These are phyloP conservation scores for Asbolus verrucosus DNA, from an alignment of 1,140 invertebrate genomes.

Conservation along the genomic window DNA sequence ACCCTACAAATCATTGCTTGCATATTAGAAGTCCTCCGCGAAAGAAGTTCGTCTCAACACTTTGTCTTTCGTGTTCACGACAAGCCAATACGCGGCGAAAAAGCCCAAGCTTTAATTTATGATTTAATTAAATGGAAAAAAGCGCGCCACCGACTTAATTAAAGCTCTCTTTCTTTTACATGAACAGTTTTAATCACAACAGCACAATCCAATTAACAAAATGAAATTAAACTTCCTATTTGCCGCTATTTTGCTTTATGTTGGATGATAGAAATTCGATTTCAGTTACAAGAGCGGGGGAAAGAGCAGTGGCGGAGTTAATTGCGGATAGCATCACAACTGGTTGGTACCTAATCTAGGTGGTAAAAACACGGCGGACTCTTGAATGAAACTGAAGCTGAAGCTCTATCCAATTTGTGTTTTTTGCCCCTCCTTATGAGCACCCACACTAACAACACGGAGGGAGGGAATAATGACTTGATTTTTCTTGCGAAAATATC, in stretches of 20 bases:
- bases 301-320: no score
- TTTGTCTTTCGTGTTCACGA: constrained; percentile 10
- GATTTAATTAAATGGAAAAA: no score
- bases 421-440: constrained; percentile 9
- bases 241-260: constrained; percentile 6
- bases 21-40: no score
- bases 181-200: no score
- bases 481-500: neutral
- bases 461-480: constrained; percentile 1
- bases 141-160: no score
- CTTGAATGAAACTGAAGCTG: constrained; percentile 13
- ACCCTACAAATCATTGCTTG: constrained; percentile 17
- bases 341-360: constrained; percentile 2
- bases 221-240: no score
- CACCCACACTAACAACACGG: no score
- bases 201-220: no score
- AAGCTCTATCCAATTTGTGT: neutral
- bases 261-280: constrained; percentile 6
- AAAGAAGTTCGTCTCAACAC: constrained; percentile 29
- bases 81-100: no score
- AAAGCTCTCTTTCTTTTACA: no score
- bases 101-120: no score
- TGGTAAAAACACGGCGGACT: constrained; percentile 14
- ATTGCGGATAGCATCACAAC: no score
- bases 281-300: constrained; percentile 3